Evolutionary conservation across 2,113 vertebrate species (phyloP).

Genomic region (Danio rerio): DNA sequence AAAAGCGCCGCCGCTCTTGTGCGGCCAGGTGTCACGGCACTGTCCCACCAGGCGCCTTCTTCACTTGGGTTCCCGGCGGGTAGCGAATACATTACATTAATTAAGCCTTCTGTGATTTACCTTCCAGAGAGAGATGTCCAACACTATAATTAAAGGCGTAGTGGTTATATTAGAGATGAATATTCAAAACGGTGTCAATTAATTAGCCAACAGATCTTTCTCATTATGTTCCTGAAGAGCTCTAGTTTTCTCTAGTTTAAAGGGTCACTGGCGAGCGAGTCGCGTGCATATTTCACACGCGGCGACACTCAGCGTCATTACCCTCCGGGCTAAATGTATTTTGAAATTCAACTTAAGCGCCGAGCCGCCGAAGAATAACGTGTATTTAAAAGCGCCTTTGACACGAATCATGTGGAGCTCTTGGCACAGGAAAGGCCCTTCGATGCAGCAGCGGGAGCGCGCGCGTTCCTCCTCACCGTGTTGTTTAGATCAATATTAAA

Average conservation of each 20-base stretch:
- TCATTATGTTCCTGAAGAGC: slow-evolving; percentile 82
- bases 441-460: slow-evolving; percentile 84
- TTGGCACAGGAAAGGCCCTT: slow-evolving; percentile 78
- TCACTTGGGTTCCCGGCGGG: slow-evolving; percentile 87
- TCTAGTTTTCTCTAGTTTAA: slow-evolving; percentile 86
- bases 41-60: slow-evolving; percentile 95
- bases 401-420: slow-evolving; percentile 20
- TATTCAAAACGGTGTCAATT: slow-evolving; percentile 99
- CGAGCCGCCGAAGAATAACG: too few species aligned
- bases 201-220: slow-evolving; percentile 92
- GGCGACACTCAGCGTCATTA: not conserved
- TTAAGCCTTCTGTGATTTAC: slow-evolving; percentile 99
- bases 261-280: slow-evolving; percentile 84
- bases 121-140: slow-evolving; percentile 98
- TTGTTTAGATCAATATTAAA: slow-evolving; percentile 99
- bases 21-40: slow-evolving; percentile 94
- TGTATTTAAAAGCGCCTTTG: slow-evolving; percentile 61
- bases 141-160: slow-evolving; percentile 99
- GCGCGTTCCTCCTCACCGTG: slow-evolving; percentile 81
- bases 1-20: slow-evolving; percentile 85
- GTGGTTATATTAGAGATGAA: slow-evolving; percentile 97
- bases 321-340: slow-evolving; percentile 6
- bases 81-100: slow-evolving; percentile 99
- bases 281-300: slow-evolving; percentile 81
- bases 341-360: slow-evolving; percentile 25